Evolutionary conservation across 2,797 vertebrate species (phyloP), one percentile per base, ranked within the genome.

Genomic region (Ctenopoma kingsleyae): DNA sequence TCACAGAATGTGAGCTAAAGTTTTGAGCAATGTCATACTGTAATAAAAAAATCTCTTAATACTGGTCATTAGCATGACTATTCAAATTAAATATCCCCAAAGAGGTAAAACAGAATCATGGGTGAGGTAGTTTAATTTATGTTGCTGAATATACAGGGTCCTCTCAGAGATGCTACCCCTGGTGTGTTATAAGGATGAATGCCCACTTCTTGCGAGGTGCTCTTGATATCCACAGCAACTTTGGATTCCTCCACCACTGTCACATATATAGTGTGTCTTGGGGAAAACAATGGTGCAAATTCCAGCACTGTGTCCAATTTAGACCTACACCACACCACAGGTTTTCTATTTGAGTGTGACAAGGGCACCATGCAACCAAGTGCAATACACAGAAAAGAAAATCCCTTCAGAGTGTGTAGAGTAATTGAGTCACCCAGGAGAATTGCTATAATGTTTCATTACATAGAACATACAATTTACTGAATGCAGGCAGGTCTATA

Each of bases 251-350:
- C 69, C 57, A 25, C 65, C 69, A 38, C 83, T 86, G 75, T 78
- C 84, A 82, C 59, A 77, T 52, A 75, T 54, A 70, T 71, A 78
- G 58, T 22, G 44, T 74, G 64, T 83, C 73, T 72, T 47, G 6
- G 15, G 41, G 49, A 82, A 82, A 82, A 78, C 78, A 89, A 76
- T 78, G 70, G 67, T 65, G 76, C 59, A 70, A 72, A 87, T 79
- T 75, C 78, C 57, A 82, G 60, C 56, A 57, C 76, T 74, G 74
- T 85, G 86, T 91, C 85, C 90, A 90, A 91, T 87, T 89, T 88
- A 84, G 83, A 90, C 81, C 85, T 62, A 87, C 81, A 85, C 74
- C 78, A 60, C 77, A 76, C 81, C 72, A 78, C 87, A 89, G 89
- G 80, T 87, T 87, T 88, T 80, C 73, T 84, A 67, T 87, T 85